A percentile compares a stretch with the other conserved stretches of the same genome.
Evolutionary conservation across 2,888 invertebrate species (phyloP).

Genomic region (Helleia helle): DNA sequence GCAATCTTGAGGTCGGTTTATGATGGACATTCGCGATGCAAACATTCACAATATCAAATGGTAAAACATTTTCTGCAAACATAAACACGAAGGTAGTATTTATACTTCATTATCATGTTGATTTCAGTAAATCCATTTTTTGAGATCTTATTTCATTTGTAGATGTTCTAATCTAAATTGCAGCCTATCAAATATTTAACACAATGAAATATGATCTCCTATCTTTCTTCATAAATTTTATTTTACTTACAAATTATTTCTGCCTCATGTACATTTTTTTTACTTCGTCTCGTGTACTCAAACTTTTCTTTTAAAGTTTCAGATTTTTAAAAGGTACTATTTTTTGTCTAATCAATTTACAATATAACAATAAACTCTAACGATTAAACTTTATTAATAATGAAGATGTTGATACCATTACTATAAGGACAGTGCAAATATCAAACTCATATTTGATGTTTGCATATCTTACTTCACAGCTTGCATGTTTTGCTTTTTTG

Average conservation of each 20-base stretch:
- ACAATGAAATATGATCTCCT: slow-evolving; percentile 44
- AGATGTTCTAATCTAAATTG: no score
- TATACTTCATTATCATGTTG: slow-evolving; percentile 42
- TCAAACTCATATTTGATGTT: slow-evolving; percentile 36
- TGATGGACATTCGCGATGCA: slow-evolving; percentile 43
- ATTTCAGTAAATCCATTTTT: slow-evolving; percentile 12
- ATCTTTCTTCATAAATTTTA: slow-evolving; percentile 36
- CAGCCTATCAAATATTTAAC: no score
- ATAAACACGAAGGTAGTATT: slow-evolving; percentile 67
- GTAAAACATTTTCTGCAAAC: slow-evolving; percentile 63
- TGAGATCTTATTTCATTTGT: slow-evolving; percentile 40
- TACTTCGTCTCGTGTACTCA: slow-evolving; percentile 35
- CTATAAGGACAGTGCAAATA: slow-evolving; percentile 25
- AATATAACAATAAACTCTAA: slow-evolving; percentile 61
- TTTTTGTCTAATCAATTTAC: slow-evolving; percentile 41
- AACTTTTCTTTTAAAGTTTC: slow-evolving; percentile 55
- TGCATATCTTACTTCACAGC: slow-evolving; percentile 32
- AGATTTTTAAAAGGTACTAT: slow-evolving; percentile 60
- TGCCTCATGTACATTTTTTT: slow-evolving; percentile 40
- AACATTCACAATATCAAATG: slow-evolving; percentile 61
- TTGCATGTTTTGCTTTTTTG: slow-evolving; percentile 51
- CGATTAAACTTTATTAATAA: slow-evolving; percentile 43
- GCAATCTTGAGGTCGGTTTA: slow-evolving; percentile 49
- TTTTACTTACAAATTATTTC: slow-evolving; percentile 28
- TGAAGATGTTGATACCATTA: slow-evolving; percentile 50